phyloP scores from a whole-genome alignment of 2,113 vertebrate species.

The Calonectris borealis region DNA sequence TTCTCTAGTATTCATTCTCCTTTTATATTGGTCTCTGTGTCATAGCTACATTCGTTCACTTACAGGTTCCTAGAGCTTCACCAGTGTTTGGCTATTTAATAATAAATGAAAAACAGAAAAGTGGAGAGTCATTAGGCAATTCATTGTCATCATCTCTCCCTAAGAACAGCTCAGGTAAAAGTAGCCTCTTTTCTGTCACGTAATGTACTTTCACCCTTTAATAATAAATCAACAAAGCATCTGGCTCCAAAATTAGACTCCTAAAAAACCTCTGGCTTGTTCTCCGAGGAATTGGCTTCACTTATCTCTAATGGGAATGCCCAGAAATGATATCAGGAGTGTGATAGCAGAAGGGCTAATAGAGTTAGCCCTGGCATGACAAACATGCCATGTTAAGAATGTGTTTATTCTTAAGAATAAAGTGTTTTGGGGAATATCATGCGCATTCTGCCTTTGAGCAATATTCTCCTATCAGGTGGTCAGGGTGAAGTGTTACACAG shows the following conservation, averaged over 20 bases:
- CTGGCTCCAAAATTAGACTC: background rate
- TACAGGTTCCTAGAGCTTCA: background rate
- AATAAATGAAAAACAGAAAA: background rate
- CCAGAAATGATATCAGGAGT: background rate
- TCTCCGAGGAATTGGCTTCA: background rate
- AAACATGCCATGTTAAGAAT: background rate
- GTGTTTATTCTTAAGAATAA: background rate
- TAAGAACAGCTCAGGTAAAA: background rate
- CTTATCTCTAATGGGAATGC: background rate
- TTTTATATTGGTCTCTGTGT: background rate
- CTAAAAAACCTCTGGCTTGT: background rate
- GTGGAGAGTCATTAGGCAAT: background rate
- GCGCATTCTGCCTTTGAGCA: background rate
- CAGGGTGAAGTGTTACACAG: background rate
- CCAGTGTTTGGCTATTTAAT: background rate
- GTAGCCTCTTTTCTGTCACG: background rate
- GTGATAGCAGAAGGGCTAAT: background rate
- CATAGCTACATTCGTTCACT: background rate
- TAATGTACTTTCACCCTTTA: background rate
- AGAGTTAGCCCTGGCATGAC: background rate
- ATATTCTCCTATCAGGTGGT: background rate
- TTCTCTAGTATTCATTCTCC: background rate
- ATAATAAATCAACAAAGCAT: background rate
- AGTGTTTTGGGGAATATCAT: background rate
- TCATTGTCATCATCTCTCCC: background rate